Conservation (phyloP, 2,113 vertebrate species). For the Takifugu flavidus region DNA sequence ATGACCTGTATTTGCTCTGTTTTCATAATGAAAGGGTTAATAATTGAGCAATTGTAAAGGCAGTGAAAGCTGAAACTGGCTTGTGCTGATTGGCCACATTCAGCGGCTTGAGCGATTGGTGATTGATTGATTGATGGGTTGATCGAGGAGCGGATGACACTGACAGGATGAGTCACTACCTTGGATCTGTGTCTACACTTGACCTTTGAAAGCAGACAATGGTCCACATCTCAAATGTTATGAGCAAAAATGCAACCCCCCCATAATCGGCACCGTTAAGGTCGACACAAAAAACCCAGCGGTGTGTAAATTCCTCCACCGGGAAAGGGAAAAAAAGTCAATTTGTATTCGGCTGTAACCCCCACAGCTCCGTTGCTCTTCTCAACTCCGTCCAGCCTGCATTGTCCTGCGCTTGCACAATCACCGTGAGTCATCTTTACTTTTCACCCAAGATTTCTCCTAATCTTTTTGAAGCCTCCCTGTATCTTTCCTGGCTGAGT, state of each 20-base stretch:
- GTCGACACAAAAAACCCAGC: no score
- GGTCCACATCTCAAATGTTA: slow-evolving; percentile 7
- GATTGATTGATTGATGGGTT: slow-evolving; percentile 51
- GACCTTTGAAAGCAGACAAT: slow-evolving; percentile 28
- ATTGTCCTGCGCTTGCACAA: slow-evolving; percentile 66
- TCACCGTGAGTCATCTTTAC: slow-evolving; percentile 72
- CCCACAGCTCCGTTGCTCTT: slow-evolving; percentile 57
- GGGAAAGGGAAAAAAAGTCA: slow-evolving; percentile 44
- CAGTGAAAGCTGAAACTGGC: slow-evolving; percentile 49
- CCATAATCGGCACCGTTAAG: no score
- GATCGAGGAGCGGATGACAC: slow-evolving; percentile 30
- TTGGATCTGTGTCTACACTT: slow-evolving; percentile 33
- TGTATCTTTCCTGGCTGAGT: slow-evolving; percentile 69
- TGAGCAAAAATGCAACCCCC: not conserved
- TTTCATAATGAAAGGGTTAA: slow-evolving; percentile 31
- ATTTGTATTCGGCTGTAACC: slow-evolving; percentile 51
- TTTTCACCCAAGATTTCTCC: slow-evolving; percentile 69
- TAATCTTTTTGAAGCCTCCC: slow-evolving; percentile 72
- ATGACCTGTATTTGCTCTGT: not conserved
- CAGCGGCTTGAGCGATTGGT: slow-evolving; percentile 12
- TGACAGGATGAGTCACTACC: slow-evolving; percentile 35
- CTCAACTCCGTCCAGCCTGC: slow-evolving; percentile 58
- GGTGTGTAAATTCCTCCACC: slow-evolving; percentile 18
- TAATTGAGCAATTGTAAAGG: slow-evolving; percentile 34
- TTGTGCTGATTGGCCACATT: slow-evolving; percentile 39